phyloP scores from a whole-genome alignment of 2,113 vertebrate species.

The Rhinoderma darwinii region DNA sequence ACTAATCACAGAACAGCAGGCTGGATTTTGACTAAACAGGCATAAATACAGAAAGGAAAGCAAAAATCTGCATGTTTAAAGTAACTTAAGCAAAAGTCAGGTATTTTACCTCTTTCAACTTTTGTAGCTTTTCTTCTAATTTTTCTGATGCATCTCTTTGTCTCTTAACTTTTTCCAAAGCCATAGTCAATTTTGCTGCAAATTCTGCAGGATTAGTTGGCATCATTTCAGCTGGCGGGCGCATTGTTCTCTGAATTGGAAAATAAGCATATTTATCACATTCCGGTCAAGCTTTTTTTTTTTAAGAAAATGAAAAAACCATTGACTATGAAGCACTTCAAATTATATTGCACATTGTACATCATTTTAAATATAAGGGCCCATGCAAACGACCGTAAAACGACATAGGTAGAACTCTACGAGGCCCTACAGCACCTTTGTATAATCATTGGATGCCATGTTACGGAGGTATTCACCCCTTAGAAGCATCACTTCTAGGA shows the following conservation, averaged over 20 bases:
- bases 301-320: neutral
- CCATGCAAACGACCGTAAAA: neutral
- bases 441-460: neutral
- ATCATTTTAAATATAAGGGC: neutral
- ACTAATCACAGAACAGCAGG: neutral
- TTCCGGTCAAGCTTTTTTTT: neutral
- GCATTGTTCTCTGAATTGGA: slow-evolving; percentile 47
- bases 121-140: slow-evolving; percentile 47
- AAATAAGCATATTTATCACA: neutral
- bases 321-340: neutral
- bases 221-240: slow-evolving; percentile 54
- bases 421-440: neutral
- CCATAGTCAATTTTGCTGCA: slow-evolving; percentile 49
- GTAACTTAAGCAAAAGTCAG: neutral
- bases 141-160: slow-evolving; percentile 50
- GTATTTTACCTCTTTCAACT: slow-evolving; percentile 50
- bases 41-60: neutral
- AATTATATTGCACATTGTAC: neutral
- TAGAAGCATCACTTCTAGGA: neutral
- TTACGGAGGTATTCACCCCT: too few species aligned
- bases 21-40: neutral
- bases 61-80: neutral
- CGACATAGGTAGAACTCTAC: neutral
- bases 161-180: slow-evolving; percentile 52
- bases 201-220: slow-evolving; percentile 51